Percentiles rank a stretch among this genome's conserved stretches.
Conservation (phyloP, 2,113 vertebrate genomes). For the Phaethornis superciliosus region DNA sequence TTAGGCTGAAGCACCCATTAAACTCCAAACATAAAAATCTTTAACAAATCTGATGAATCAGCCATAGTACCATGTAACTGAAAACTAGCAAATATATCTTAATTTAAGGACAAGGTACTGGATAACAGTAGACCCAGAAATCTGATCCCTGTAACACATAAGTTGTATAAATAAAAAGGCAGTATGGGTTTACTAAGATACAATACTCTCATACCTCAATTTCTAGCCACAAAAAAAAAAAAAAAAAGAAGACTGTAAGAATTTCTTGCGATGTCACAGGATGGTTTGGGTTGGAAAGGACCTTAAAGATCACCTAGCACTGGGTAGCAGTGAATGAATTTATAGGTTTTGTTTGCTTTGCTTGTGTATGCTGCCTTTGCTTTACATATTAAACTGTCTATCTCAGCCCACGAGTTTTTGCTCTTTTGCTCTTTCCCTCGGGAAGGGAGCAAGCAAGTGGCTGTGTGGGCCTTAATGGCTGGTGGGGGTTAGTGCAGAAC, state of each 20-base stretch:
- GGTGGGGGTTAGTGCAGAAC: rapidly evolving
- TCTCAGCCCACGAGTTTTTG: not conserved
- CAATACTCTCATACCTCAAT: not conserved
- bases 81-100: not conserved
- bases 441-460: rapidly evolving
- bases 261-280: too few relatives aligned
- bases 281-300: too few relatives aligned
- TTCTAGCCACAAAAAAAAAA: too few relatives aligned
- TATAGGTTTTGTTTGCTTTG: not conserved
- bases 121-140: not conserved
- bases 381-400: not conserved
- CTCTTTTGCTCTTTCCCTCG: not conserved
- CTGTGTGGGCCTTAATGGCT: rapidly evolving
- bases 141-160: not conserved
- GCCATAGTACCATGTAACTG: not conserved
- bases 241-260: not conserved
- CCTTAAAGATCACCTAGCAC: too few relatives aligned
- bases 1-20: not conserved
- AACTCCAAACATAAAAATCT: not conserved
- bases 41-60: not conserved
- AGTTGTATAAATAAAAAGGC: not conserved
- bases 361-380: too few relatives aligned
- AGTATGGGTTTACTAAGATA: not conserved
- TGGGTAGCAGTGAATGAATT: too few relatives aligned
- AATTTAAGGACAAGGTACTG: not conserved